Evolutionary conservation across 2,888 invertebrate genomes (phyloP), one percentile per base, ranked within the genome.

Genomic region (Temnothorax unifasciatus): DNA sequence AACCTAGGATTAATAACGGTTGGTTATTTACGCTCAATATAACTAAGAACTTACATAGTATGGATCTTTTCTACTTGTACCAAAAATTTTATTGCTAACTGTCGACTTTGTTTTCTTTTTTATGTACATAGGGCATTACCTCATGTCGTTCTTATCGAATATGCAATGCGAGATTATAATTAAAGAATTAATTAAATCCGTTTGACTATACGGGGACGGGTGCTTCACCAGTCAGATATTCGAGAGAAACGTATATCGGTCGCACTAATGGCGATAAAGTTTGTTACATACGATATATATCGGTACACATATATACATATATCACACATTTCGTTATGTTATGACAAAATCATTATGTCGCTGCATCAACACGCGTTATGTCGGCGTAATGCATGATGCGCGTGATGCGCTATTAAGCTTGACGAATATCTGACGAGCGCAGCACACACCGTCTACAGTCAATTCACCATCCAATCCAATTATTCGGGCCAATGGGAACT

Each of bases 1-100:
- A 90, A 90, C 83, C 86, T 89, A 91, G 91, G 85, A 87, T 90
- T 89, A 90, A 59, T 74, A 86, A 88, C 84, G 76, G 81, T 86
- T 83, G 85, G 83, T 83, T 59, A 87, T 89, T 77, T 89, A 75
- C 89, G 89, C 85, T 89, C 87, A 85, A 85, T 82, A 61, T 82
- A 85, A 74, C 73, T 85, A 87, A 86, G 75, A 61, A 86, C 71
- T 76, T 85, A 84, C 68, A 71, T 86, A 86, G 85, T 87, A 86
- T 84, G 86, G 85, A 89, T 84, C 89, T 83, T 84, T 85, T 83
- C 84, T 88, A 87, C 52, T 85, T 59, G 76, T 77, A 68, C 76
- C 79, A 69, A 69, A 41, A 83, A 57, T 73, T 57, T 59, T 57
- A 73, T 79, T 47, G 73, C 74, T 47, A 79, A 59, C 77, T 79